Evolutionary conservation across 1,140 invertebrate genomes (phyloP).

Genomic region (Trissolcus basalis): DNA sequence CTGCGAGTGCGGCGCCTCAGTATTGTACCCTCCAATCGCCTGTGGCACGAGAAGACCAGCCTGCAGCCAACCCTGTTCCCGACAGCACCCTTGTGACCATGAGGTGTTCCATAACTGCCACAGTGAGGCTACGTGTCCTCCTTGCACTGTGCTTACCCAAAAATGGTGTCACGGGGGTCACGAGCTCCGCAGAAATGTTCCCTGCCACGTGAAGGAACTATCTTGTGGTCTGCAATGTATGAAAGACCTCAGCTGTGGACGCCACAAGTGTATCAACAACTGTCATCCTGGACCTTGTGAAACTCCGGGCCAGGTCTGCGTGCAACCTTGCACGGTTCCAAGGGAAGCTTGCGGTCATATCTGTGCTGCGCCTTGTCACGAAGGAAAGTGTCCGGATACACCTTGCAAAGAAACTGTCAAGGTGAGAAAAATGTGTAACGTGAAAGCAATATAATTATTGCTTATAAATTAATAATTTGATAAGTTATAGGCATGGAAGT

Average conservation of each 20-base stretch:
- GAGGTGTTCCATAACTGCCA: constrained; percentile 87
- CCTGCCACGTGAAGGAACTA: constrained; percentile 91
- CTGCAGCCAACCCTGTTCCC: constrained; percentile 86
- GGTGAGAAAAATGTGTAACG: constrained; percentile 50
- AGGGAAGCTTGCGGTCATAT: constrained; percentile 86
- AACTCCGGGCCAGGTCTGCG: constrained; percentile 80
- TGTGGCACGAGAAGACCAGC: constrained; percentile 91
- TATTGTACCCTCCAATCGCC: constrained; percentile 91
- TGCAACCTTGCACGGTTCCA: constrained; percentile 84
- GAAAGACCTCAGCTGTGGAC: constrained; percentile 84
- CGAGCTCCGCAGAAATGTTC: constrained; percentile 91
- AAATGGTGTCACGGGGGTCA: constrained; percentile 93
- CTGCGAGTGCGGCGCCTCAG: constrained; percentile 92
- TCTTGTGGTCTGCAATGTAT: constrained; percentile 93
- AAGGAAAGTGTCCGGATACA: constrained; percentile 80
- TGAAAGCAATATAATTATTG: no score
- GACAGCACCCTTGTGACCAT: constrained; percentile 92
- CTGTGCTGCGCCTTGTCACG: constrained; percentile 88
- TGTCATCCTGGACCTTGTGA: constrained; percentile 82
- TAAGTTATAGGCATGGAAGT: no score
- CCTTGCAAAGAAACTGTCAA: constrained; percentile 83
- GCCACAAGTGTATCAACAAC: constrained; percentile 83
- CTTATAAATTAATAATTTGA: no score
- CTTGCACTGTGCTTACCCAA: constrained; percentile 91
- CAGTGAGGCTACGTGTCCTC: constrained; percentile 86